Percentiles rank a stretch among this genome's conserved stretches.
Conservation (phyloP, 1,140 invertebrate genomes). For the Aplysia californica region DNA sequence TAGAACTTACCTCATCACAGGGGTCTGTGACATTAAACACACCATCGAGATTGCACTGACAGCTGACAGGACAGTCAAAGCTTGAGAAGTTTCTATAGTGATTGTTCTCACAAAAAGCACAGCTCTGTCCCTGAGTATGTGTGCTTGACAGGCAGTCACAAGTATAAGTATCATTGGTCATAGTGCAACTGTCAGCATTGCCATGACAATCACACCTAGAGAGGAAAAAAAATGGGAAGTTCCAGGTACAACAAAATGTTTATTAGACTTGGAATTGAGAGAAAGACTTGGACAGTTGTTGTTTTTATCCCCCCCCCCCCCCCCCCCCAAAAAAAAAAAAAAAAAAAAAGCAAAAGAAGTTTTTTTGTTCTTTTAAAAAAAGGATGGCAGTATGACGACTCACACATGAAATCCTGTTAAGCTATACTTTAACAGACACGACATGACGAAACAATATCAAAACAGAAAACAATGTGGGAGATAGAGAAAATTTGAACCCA, state of each 20-base stretch:
- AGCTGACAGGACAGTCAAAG: conserved; percentile 7
- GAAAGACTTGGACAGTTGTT: no score
- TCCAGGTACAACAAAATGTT: neutral
- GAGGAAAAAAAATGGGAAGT: neutral
- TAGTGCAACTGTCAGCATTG: conserved; percentile 8
- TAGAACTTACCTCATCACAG: conserved; percentile 18
- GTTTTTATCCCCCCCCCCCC: neutral
- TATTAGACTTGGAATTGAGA: neutral
- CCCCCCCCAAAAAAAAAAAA: neutral
- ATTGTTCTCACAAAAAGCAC: neutral
- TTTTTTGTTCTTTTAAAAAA: no score
- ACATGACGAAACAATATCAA: no score
- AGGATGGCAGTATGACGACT: no score
- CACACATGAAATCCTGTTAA: no score
- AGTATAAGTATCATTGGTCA: neutral
- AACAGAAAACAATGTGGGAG: no score
- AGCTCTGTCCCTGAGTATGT: neutral
- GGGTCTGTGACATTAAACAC: neutral
- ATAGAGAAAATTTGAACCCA: no score
- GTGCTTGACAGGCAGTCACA: neutral
- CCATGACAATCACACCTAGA: conserved; percentile 24
- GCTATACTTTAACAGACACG: no score
- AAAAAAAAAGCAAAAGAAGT: no score
- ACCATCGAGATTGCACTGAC: conserved; percentile 8
- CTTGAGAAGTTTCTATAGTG: neutral